Conservation (phyloP, 2,888 invertebrate genomes). For the Netelia fuscicornis region DNA sequence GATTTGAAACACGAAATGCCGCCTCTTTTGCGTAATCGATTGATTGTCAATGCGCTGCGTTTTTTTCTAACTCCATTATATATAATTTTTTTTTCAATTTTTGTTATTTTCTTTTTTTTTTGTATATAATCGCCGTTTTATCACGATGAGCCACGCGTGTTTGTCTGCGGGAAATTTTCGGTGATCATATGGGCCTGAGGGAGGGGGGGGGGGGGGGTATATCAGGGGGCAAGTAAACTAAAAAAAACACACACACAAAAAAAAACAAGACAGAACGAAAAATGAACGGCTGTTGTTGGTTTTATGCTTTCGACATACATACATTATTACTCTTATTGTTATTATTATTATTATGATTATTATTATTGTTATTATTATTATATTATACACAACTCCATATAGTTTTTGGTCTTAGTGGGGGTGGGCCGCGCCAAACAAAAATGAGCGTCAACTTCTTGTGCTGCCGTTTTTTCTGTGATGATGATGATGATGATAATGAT, state of each 20-base stretch:
- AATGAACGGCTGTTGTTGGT: conserved; percentile 60
- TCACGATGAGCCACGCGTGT: conserved; percentile 28
- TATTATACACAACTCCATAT: conserved; percentile 70
- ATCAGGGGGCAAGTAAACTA: conserved; percentile 10
- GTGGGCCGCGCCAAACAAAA: conserved; percentile 89
- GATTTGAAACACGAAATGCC: conserved; percentile 21
- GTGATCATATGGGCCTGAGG: not conserved
- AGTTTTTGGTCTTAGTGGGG: conserved; percentile 71
- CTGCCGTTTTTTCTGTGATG: conserved; percentile 78
- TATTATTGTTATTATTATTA: conserved; percentile 66
- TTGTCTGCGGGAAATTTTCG: conserved; percentile 13
- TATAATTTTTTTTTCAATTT: not conserved
- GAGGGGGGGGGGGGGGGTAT: not conserved
- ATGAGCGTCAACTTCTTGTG: conserved; percentile 96
- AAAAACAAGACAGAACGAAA: conserved; percentile 15
- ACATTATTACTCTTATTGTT: conserved; percentile 60
- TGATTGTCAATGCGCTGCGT: conserved; percentile 38
- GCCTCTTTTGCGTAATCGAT: conserved; percentile 30
- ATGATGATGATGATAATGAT: conserved; percentile 71
- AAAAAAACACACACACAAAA: conserved; percentile 3
- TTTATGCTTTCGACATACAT: conserved; percentile 65
- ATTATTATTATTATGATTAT: conserved; percentile 52
- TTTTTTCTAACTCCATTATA: conserved; percentile 6
- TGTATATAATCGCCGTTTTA: conserved; percentile 2
- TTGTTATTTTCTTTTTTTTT: not conserved